phyloP scores from a whole-genome alignment of 2,113 vertebrate species.

The Dunckerocampus dactyliophorus region DNA sequence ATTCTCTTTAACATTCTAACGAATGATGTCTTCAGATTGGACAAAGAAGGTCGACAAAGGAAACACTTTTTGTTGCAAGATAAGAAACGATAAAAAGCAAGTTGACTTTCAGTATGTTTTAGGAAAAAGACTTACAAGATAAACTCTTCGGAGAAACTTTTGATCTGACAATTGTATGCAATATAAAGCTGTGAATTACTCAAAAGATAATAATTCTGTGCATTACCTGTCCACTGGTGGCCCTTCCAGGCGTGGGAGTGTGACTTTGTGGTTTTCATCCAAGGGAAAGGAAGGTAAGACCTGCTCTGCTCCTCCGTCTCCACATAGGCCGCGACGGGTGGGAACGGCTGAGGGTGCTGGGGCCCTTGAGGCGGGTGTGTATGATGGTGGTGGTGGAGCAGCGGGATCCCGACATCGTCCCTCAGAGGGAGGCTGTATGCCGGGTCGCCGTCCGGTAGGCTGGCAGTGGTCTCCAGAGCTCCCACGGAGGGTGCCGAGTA shows the following conservation, averaged over 20 bases:
- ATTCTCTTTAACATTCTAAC: no score
- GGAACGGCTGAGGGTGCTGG: constrained; percentile 67
- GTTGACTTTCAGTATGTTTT: no score
- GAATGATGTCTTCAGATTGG: no score
- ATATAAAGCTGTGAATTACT: no score
- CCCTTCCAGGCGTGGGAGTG: constrained; percentile 89
- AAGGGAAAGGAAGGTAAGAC: constrained; percentile 87
- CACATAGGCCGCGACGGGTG: constrained; percentile 73
- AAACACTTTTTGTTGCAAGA: no score
- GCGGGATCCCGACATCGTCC: constrained; percentile 80
- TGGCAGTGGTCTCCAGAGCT: constrained; percentile 76
- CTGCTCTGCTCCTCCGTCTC: constrained; percentile 76
- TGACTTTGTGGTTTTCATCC: constrained; percentile 98
- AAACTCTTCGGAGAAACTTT: no score
- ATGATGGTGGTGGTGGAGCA: constrained; percentile 70
- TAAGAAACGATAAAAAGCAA: no score
- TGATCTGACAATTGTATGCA: no score
- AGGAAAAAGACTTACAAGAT: no score
- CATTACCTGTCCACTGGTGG: constrained; percentile 87
- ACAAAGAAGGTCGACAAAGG: no score
- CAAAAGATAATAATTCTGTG: no score
- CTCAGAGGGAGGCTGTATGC: constrained; percentile 80
- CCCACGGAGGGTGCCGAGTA: constrained; percentile 74
- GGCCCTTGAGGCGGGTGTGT: constrained; percentile 72
- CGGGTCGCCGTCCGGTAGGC: constrained; percentile 79